Base-by-base conservation (phyloP, 1,140 invertebrate species). In the Saxidomus purpurata region DNA sequence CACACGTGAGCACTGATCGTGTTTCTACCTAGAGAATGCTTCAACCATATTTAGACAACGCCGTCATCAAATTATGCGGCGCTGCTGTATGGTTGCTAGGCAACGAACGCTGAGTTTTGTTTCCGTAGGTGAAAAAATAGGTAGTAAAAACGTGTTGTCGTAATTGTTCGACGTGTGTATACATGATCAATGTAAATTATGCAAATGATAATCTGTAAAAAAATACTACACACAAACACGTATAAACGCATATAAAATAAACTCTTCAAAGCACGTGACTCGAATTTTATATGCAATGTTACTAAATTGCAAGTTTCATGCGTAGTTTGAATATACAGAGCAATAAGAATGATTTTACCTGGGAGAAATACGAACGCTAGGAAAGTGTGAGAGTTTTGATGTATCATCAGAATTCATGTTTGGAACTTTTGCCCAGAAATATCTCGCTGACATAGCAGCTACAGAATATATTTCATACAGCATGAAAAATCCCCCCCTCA, bases 271-370 rank as follows among this genome's bases (percentile, higher is more conserved):
- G 47, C 69, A 85, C 80, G 59, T 85, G 63, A 71, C 49, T 74
- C 43, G 63, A 85, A 79, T 85, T 55, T 85, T 43, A 85, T 85
- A 85, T 85, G 83, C 83, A 85, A 85, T 85, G 83, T 85, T 85
- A 85, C 83, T 71, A 63, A 9, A 85, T 55, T 74, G 67, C 83
- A 85, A 52, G 25, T 79, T 74, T 36, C 69, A 74, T 74, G 83
- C 83, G n/a, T 9, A 28, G 25, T 43, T 43, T 67, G 15, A 43
- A 25, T 84, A 31, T 67, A n/a, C 22, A 19, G 17, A 49, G 49
- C 25, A 43, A 17, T 52, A 34, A 84, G 28, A 52, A n/a, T 59
- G 25, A 34, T 3, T 52, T 17, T 69, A 84, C 83, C 83, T 85
- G 83, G 83, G 83, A 85, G 83, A 85, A 85, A 74, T 74, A 85